Conservation (phyloP, 2,888 invertebrate genomes). For the Drosophila vallismaia region DNA sequence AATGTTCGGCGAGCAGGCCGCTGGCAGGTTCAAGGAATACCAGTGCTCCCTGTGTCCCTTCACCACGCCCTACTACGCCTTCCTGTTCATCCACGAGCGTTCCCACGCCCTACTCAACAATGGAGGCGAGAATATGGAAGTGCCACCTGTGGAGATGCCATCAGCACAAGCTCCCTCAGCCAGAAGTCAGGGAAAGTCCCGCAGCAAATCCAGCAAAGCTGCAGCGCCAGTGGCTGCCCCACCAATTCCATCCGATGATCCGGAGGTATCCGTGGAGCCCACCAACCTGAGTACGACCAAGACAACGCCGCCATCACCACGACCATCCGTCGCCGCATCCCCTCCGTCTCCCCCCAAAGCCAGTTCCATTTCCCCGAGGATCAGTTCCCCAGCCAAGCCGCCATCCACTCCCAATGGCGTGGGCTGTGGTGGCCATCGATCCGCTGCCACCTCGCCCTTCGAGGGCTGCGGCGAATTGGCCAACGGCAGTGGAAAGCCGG, state of each 20-base stretch:
- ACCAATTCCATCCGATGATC: constrained; percentile 7
- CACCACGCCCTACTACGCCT: constrained; percentile 94
- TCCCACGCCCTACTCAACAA: constrained; percentile 87
- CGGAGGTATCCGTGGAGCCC: constrained; percentile 52
- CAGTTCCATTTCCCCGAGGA: constrained; percentile 38
- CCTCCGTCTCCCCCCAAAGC: constrained; percentile 54
- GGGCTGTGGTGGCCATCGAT: constrained; percentile 50
- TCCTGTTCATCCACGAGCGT: constrained; percentile 95
- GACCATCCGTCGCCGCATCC: constrained; percentile 34
- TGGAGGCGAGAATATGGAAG: constrained; percentile 36
- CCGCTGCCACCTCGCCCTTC: constrained; percentile 70
- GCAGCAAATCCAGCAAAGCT: constrained; percentile 41
- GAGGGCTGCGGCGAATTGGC: constrained; percentile 79
- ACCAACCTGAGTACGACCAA: constrained; percentile 77
- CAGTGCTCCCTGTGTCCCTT: constrained; percentile 96
- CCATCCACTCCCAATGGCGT: constrained; percentile 68
- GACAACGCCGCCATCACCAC: constrained; percentile 41
- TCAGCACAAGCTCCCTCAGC: constrained; percentile 39
- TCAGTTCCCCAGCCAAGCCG: constrained; percentile 45
- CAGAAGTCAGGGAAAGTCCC: constrained; percentile 40
- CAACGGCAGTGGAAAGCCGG: constrained; percentile 84
- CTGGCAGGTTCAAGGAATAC: constrained; percentile 88
- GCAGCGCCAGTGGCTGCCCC: constrained; percentile 20
- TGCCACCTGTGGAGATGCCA: constrained; percentile 45
- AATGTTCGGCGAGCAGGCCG: constrained; percentile 78